Evolutionary conservation across 1,140 invertebrate genomes (phyloP).

Genomic region (Holcopasites calliopsidis): DNA sequence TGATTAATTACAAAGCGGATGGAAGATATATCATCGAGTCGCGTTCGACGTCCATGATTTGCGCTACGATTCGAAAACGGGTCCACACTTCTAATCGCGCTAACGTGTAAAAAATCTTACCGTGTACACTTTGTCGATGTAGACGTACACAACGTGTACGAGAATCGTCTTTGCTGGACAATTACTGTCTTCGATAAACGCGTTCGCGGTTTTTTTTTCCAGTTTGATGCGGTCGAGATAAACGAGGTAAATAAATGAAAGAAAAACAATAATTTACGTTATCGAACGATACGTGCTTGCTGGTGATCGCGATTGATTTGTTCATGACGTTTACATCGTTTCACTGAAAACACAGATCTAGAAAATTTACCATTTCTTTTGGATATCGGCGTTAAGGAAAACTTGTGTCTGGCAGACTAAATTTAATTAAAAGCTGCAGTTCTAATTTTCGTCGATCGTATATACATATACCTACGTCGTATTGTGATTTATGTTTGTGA

Average conservation of each 20-base stretch:
- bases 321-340: neutral
- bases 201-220: neutral
- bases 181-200: slow-evolving; percentile 9
- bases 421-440: slow-evolving; percentile 9
- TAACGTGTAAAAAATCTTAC: slow-evolving; percentile 40
- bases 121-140: slow-evolving; percentile 31
- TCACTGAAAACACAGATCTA: neutral
- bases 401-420: neutral
- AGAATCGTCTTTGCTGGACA: slow-evolving; percentile 28
- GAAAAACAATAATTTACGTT: neutral
- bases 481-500: neutral
- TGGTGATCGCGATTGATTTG: neutral
- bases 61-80: slow-evolving; percentile 68
- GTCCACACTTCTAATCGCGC: slow-evolving; percentile 60
- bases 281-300: neutral
- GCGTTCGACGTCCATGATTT: slow-evolving; percentile 30
- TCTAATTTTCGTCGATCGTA: slow-evolving; percentile 1
- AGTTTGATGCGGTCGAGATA: too few relatives aligned
- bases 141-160: neutral
- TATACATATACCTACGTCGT: neutral
- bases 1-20: neutral
- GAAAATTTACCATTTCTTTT: too few relatives aligned
- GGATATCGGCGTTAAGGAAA: too few relatives aligned
- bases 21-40: neutral
- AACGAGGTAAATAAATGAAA: neutral